Percentiles rank a stretch among this genome's conserved stretches.
Conservation (phyloP, 2,888 invertebrate genomes). For the Hipparchia sbordonii region DNA sequence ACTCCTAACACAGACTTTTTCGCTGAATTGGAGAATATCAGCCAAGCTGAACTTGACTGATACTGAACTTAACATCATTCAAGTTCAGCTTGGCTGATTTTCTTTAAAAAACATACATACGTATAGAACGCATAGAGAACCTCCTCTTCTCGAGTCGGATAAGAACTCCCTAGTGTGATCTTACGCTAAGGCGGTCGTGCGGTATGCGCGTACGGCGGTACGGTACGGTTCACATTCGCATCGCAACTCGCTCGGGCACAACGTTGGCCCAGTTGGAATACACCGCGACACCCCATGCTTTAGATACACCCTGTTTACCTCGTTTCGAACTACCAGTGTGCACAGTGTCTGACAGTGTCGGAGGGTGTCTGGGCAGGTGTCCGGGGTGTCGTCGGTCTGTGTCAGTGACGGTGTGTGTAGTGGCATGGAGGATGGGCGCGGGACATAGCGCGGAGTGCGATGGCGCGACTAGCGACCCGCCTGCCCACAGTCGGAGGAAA, state of each 20-base stretch:
- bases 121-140: not conserved
- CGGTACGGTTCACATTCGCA: slow-evolving; percentile 78
- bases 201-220: slow-evolving; percentile 71
- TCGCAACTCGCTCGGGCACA: slow-evolving; percentile 66
- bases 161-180: slow-evolving; percentile 1
- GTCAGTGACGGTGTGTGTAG: slow-evolving; percentile 75
- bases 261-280: slow-evolving; percentile 54
- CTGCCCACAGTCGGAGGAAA: slow-evolving; percentile 71
- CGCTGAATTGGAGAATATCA: too few species aligned
- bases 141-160: not conserved
- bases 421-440: slow-evolving; percentile 79
- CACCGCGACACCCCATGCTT: slow-evolving; percentile 37
- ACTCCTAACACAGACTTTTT: too few species aligned
- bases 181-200: slow-evolving; percentile 54
- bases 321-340: slow-evolving; percentile 25
- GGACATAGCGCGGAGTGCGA: slow-evolving; percentile 80
- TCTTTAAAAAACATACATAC: not conserved
- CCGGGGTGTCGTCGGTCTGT: slow-evolving; percentile 66
- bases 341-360: slow-evolving; percentile 3
- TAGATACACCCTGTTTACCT: slow-evolving; percentile 14
- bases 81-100: too few species aligned
- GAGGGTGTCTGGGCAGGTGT: slow-evolving; percentile 52
- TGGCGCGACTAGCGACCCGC: slow-evolving; percentile 78
- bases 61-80: too few species aligned
- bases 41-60: too few species aligned